phyloP scores from a whole-genome alignment of 2,888 invertebrate genomes.

The Sesamia inferens region DNA sequence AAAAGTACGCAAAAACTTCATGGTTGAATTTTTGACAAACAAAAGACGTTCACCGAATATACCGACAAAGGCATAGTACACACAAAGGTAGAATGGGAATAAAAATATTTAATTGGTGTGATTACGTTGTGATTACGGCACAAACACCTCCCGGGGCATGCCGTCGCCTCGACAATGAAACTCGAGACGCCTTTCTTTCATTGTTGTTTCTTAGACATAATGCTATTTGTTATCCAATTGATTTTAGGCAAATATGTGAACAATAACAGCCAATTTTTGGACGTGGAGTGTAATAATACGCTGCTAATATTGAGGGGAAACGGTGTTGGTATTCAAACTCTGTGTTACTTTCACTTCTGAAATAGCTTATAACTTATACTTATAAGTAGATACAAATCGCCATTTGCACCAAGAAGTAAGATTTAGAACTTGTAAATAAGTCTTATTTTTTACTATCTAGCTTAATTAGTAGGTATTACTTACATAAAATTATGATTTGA shows the following conservation, averaged over 20 bases:
- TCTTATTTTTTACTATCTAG: not conserved
- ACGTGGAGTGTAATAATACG: conserved; percentile 2
- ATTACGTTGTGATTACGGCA: conserved; percentile 83
- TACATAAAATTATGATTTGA: not conserved
- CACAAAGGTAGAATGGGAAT: conserved; percentile 83
- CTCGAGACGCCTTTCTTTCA: conserved; percentile 59
- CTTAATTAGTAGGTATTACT: not conserved
- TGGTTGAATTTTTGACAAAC: conserved; percentile 69
- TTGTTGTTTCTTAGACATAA: conserved; percentile 58
- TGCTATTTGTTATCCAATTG: conserved; percentile 62
- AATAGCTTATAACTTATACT: not conserved
- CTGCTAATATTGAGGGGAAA: not conserved
- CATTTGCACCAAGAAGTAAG: not conserved
- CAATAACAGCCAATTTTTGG: conserved; percentile 35
- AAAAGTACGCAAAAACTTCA: conserved; percentile 54
- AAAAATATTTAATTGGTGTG: conserved; percentile 89
- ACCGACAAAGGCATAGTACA: conserved; percentile 80
- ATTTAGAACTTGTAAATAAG: not conserved
- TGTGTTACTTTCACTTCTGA: not conserved
- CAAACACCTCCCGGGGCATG: conserved; percentile 85
- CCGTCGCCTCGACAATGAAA: conserved; percentile 63
- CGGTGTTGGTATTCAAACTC: not conserved
- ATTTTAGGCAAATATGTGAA: conserved; percentile 56
- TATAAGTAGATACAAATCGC: not conserved
- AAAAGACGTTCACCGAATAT: conserved; percentile 79